Base-by-base conservation (phyloP, 2,888 invertebrate genomes). In the Synanthedon formicaeformis region DNA sequence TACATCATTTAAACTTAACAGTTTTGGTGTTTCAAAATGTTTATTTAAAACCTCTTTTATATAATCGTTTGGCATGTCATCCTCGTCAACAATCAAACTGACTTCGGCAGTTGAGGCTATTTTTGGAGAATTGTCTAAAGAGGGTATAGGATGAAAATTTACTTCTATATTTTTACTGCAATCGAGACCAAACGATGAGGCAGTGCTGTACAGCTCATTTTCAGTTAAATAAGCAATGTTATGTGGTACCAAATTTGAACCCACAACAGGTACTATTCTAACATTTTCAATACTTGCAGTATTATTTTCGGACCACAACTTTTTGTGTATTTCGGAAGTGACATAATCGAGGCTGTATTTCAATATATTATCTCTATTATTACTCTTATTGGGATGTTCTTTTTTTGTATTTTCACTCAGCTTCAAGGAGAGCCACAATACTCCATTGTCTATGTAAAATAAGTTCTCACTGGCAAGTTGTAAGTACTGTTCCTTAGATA, bases 11-110 rank as follows among this genome's bases (percentile, higher is more conserved):
- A 82, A 75, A 64, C 90, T 90, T 4, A 94, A 65, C 60, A 92
- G 78, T 65, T 91, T 91, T 16, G 94, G 93, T 48, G 79, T 78
- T 66, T 88, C 89, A 71, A 95, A 94, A 68, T 92, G 91, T 65
- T 91, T 92, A 63, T 88, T 89, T 45, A 94, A 69, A 51, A 93
- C 73, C 52, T 87, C 75, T 71, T 92, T 92, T 0, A 90, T 71
- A 50, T 92, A 82, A 51, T 84, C 82, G 68, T 81, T 83, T 10
- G 76, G 70, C 54, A 87, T 60, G 53, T 85, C 84, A 72, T 73
- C 80, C 23, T 86, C 84, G 67, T 82, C 85, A 1, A 80, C 70
- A 55, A 86, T 58, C 1, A 85, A 65, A 58, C 71, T 73, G 1
- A 84, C 80, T 74, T 85, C 83, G 48, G 86, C 85, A 14, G 59